phyloP scores from a whole-genome alignment of 2,888 invertebrate species.

The Didymodactylos carnosus region DNA sequence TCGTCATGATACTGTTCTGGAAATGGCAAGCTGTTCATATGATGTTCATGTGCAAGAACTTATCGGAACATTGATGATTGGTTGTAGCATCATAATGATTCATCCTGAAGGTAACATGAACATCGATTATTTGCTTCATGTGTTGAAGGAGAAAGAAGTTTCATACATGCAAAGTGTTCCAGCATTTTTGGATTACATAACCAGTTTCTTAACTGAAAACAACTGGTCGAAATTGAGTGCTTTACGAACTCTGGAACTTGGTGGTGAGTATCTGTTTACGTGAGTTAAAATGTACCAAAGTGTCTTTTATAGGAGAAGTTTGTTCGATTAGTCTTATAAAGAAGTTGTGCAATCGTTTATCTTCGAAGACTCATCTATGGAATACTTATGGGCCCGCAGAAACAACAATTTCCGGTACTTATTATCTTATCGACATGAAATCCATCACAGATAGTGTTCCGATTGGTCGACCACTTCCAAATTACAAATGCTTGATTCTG shows the following conservation, averaged over 20 bases:
- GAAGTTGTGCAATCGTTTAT: too few species aligned
- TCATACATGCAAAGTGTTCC: background rate
- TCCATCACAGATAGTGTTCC: background rate
- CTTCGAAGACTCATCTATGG: too few species aligned
- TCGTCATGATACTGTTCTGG: background rate
- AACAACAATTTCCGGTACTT: background rate
- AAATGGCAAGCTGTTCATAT: background rate
- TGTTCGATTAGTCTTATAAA: too few species aligned
- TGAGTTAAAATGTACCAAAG: too few species aligned
- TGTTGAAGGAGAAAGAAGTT: background rate
- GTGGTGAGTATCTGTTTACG: background rate
- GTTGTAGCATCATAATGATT: background rate
- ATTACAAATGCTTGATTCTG: background rate
- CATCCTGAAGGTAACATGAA: background rate
- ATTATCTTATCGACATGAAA: background rate
- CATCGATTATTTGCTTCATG: background rate
- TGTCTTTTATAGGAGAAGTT: too few species aligned
- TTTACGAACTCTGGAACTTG: background rate
- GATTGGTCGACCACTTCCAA: background rate
- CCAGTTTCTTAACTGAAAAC: background rate
- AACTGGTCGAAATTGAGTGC: background rate
- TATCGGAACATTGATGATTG: background rate
- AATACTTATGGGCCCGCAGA: background rate
- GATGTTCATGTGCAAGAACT: background rate
- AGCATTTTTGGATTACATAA: background rate